Evolutionary conservation across 2,888 invertebrate genomes (phyloP).

Genomic region (Acanthococcus lagerstroemiae): DNA sequence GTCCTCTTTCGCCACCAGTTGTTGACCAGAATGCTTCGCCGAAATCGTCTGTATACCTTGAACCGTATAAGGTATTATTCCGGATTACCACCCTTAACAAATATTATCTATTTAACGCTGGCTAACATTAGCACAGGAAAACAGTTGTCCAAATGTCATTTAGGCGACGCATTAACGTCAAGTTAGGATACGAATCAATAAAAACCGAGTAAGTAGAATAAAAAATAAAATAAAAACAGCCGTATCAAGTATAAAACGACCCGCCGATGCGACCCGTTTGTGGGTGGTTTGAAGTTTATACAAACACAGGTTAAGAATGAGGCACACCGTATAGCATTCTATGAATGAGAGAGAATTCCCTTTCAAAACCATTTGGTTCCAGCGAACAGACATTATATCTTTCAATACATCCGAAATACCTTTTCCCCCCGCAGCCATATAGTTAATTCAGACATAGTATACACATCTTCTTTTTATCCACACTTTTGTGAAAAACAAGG

Average conservation of each 20-base stretch:
- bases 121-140: conserved; percentile 3
- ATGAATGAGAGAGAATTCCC: too few relatives aligned
- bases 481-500: conserved; percentile 25
- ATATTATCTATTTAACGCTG: not conserved
- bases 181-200: too few relatives aligned
- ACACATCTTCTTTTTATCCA: conserved; percentile 9
- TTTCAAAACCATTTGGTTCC: too few relatives aligned
- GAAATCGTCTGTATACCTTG: not conserved
- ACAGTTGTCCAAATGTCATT: conserved; percentile 18
- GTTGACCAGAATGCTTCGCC: not conserved
- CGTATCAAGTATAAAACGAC: too few relatives aligned
- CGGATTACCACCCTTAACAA: not conserved
- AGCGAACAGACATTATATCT: too few relatives aligned
- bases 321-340: too few relatives aligned
- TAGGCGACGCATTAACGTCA: conserved; percentile 16
- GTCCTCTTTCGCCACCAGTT: not conserved
- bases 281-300: conserved; percentile 20
- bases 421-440: too few relatives aligned
- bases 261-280: not conserved
- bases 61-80: not conserved
- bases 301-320: conserved; percentile 21
- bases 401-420: too few relatives aligned
- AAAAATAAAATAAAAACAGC: too few relatives aligned
- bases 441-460: too few relatives aligned
- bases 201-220: too few relatives aligned